These are phyloP conservation scores for Enteromius paludinosus DNA, from an alignment of 2,797 vertebrate genomes.

Conservation along the genomic window DNA sequence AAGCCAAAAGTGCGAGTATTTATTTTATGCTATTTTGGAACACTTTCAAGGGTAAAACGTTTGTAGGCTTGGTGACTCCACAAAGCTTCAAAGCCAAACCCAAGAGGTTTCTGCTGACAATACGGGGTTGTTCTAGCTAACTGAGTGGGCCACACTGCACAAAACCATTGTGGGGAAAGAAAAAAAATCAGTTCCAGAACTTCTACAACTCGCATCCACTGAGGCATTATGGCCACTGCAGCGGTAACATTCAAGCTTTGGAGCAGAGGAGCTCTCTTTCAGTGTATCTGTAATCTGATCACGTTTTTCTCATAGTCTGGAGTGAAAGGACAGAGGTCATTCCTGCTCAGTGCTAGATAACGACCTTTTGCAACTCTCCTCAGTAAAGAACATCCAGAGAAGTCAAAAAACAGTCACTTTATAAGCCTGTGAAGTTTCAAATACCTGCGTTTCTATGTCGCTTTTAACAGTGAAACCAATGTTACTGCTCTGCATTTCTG, in stretches of 20 bases:
- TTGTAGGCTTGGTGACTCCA: conserved; percentile 9
- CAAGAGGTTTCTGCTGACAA: conserved; percentile 36
- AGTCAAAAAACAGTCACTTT: background rate
- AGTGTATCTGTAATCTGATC: conserved; percentile 5
- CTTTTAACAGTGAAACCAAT: background rate
- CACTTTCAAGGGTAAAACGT: conserved; percentile 20
- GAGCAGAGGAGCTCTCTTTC: background rate
- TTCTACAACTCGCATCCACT: background rate
- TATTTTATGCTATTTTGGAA: conserved; percentile 54
- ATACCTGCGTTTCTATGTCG: background rate
- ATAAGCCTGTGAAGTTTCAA: conserved; percentile 27
- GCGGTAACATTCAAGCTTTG: background rate
- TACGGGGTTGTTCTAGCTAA: background rate
- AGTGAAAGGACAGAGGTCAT: conserved; percentile 41
- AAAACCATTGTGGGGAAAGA: background rate
- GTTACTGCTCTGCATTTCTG: conserved; percentile 23
- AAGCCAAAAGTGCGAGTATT: conserved; percentile 34
- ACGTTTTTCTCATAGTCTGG: conserved; percentile 32
- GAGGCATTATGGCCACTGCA: background rate
- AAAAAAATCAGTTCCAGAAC: background rate
- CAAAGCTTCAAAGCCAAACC: conserved; percentile 27
- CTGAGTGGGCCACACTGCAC: conserved; percentile 2
- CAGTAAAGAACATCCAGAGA: conserved; percentile 26
- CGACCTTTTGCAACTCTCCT: conserved; percentile 43
- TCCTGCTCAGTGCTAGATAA: conserved; percentile 21